Evolutionary conservation across 2,113 vertebrate species (phyloP).

Genomic region (Lycaon pictus): DNA sequence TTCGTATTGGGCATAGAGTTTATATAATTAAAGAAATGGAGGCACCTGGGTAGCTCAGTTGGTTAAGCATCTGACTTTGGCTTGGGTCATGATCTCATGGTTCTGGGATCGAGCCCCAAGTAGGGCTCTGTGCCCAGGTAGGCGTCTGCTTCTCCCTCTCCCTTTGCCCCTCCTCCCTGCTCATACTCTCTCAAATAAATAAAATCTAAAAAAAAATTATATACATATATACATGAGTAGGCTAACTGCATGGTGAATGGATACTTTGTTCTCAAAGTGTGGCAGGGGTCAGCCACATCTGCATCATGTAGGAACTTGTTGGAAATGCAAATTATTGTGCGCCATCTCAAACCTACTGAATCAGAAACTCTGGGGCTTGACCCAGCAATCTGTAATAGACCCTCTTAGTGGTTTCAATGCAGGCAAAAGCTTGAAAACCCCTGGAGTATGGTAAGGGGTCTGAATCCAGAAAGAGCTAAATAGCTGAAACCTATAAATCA

Average conservation of each 20-base stretch:
- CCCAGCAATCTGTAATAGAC: not conserved
- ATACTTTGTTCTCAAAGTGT: constrained; percentile 13
- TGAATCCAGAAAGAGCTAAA: constrained; percentile 45
- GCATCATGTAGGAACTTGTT: not conserved
- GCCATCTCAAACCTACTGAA: not conserved
- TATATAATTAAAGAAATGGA: not conserved
- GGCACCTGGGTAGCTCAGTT: not conserved
- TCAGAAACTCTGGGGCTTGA: not conserved
- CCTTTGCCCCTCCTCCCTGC: not conserved
- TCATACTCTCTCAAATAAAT: not conserved
- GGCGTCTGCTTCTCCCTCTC: not conserved
- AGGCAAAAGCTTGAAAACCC: constrained; percentile 38
- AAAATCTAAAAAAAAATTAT: not conserved
- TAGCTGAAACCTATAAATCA: constrained; percentile 23
- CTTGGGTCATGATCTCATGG: not conserved
- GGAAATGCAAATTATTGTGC: constrained; percentile 29
- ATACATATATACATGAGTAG: not conserved
- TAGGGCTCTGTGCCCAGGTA: not conserved
- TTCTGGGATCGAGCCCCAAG: not conserved
- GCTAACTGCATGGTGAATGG: not conserved
- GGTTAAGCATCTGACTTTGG: not conserved
- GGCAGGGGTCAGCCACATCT: not conserved
- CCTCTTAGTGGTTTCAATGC: not conserved
- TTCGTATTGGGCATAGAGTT: not conserved
- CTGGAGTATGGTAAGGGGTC: not conserved